Evolutionary conservation across 2,113 vertebrate genomes (phyloP).

Genomic region (Rhineura floridana): DNA sequence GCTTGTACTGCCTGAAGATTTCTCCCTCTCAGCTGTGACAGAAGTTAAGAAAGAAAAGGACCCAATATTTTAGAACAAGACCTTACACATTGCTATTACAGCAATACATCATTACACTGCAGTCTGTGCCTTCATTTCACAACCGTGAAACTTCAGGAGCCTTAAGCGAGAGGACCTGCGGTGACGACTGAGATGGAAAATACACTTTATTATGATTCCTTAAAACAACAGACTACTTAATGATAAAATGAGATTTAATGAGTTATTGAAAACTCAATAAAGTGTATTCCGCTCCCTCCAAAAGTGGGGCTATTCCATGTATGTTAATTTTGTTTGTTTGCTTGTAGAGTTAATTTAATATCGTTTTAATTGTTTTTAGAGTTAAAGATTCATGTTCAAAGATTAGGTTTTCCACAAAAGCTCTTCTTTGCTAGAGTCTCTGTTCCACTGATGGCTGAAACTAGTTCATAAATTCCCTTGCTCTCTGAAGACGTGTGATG

Average conservation of each 20-base stretch:
- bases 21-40: constrained; percentile 8
- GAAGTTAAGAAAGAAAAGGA: background rate
- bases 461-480: constrained; percentile 70
- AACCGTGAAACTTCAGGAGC: background rate
- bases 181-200: constrained; percentile 26
- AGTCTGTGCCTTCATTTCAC: constrained; percentile 25
- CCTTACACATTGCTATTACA: background rate
- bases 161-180: constrained; percentile 49
- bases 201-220: constrained; percentile 17
- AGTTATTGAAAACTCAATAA: background rate
- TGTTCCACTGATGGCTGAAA: constrained; percentile 42
- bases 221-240: background rate
- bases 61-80: background rate
- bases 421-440: constrained; percentile 34
- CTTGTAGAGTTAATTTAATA: background rate
- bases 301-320: background rate
- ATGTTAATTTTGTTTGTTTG: constrained; percentile 21
- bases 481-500: constrained; percentile 66
- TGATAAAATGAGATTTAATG: background rate
- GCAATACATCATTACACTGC: constrained; percentile 25
- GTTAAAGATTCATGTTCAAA: too few relatives aligned
- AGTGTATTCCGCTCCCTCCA: background rate
- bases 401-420: constrained; percentile 6
- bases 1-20: background rate
- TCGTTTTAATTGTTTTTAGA: background rate